A percentile compares a stretch with the other conserved stretches of the same genome.
phyloP scores from a whole-genome alignment of 1,140 invertebrate genomes.

The Steinernema khuongi region DNA sequence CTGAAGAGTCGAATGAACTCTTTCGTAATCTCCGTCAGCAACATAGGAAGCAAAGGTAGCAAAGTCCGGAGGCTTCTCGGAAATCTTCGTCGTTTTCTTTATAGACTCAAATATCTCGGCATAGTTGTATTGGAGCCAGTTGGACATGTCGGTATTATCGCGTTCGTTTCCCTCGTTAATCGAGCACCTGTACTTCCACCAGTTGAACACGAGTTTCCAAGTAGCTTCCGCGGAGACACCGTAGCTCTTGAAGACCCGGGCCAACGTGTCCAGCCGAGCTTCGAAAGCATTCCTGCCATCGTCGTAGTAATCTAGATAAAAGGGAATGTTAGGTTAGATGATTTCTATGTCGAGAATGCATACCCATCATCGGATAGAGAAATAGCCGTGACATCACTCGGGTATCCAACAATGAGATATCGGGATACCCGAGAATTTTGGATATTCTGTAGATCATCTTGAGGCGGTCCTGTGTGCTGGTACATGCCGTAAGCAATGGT shows the following conservation, averaged over 20 bases:
- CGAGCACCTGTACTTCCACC: slow-evolving; percentile 15
- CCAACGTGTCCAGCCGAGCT: slow-evolving; percentile 10
- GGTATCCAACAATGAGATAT: slow-evolving; percentile 27
- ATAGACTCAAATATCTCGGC: slow-evolving; percentile 14
- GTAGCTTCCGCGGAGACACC: background rate
- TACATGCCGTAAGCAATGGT: background rate
- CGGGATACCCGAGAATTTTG: slow-evolving; percentile 19
- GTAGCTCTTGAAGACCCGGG: slow-evolving; percentile 22
- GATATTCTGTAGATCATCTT: slow-evolving; percentile 18
- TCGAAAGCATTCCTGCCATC: background rate
- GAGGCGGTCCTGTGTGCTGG: slow-evolving; percentile 1
- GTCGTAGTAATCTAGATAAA: background rate
- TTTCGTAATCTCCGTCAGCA: background rate
- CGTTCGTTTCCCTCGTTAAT: background rate
- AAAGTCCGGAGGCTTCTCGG: background rate
- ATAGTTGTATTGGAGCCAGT: slow-evolving; percentile 18
- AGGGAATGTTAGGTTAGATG: slow-evolving; percentile 12
- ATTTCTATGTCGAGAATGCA: background rate
- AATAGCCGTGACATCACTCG: background rate
- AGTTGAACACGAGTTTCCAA: slow-evolving; percentile 25
- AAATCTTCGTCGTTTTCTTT: background rate
- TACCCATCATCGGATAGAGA: slow-evolving; percentile 17
- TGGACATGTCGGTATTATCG: slow-evolving; percentile 15
- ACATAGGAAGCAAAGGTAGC: slow-evolving; percentile 3
- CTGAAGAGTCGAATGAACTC: background rate